Percentiles rank a stretch among this genome's conserved stretches.
phyloP scores from a whole-genome alignment of 2,888 invertebrate species.

The Melieria omissa region DNA sequence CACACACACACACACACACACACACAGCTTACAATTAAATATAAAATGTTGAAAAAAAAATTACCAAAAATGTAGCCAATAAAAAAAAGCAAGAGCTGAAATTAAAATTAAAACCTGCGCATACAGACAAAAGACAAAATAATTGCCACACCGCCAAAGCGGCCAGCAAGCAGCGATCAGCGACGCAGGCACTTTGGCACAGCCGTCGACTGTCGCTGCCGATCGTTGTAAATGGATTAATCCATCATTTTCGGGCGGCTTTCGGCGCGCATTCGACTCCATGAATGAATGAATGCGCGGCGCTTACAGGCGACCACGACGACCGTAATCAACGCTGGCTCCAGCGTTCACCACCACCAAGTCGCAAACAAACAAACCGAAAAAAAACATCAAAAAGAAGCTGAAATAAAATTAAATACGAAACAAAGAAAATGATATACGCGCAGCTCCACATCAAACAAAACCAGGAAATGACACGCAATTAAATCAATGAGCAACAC shows the following conservation, averaged over 20 bases:
- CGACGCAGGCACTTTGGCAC: background rate
- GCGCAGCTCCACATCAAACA: constrained; percentile 49
- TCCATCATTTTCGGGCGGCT: constrained; percentile 51
- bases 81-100: too few relatives aligned
- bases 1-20: background rate
- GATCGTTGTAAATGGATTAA: constrained; percentile 55
- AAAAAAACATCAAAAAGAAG: constrained; percentile 29
- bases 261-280: background rate
- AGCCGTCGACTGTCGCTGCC: constrained; percentile 18
- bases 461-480: constrained; percentile 66
- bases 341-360: constrained; percentile 45
- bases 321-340: constrained; percentile 48
- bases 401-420: background rate
- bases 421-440: background rate
- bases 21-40: too few relatives aligned
- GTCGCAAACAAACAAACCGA: background rate
- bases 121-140: constrained; percentile 36
- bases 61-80: too few relatives aligned
- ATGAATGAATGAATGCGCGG: constrained; percentile 27
- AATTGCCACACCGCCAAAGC: constrained; percentile 39
- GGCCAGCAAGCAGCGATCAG: background rate
- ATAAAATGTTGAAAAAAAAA: too few relatives aligned
- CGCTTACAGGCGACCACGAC: constrained; percentile 17
- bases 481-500: constrained; percentile 55
- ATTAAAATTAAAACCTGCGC: background rate